A percentile compares a stretch with the other conserved stretches of the same genome.
Conservation (phyloP, 2,113 vertebrate genomes). For the Myiagra hebetior region DNA sequence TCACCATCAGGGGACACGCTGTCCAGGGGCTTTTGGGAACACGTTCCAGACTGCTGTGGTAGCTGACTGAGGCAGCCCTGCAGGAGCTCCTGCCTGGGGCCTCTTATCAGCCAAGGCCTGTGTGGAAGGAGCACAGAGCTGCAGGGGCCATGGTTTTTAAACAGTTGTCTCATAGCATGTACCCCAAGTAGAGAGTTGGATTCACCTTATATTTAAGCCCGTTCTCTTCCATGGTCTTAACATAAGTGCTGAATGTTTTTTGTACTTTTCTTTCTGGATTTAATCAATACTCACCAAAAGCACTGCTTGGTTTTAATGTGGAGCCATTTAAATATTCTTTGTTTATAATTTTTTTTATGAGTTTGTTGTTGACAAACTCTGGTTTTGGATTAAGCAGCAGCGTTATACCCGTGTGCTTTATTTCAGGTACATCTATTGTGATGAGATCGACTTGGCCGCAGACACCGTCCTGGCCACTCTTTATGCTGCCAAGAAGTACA, state of each 20-base stretch:
- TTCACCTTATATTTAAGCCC: background rate
- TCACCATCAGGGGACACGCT: background rate
- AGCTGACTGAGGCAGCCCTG: background rate
- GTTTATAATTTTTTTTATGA: background rate
- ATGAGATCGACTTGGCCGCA: constrained; percentile 94
- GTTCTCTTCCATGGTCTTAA: background rate
- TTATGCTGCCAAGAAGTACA: constrained; percentile 98
- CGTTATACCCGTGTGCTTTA: constrained; percentile 9
- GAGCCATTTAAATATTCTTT: background rate
- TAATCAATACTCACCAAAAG: background rate
- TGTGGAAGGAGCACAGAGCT: background rate
- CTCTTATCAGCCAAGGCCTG: background rate
- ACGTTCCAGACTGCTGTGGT: background rate
- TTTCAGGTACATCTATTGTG: constrained; percentile 95
- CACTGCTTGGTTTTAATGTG: background rate
- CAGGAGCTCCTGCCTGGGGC: background rate
- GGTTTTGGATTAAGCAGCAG: background rate
- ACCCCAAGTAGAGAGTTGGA: background rate
- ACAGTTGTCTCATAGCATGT: background rate
- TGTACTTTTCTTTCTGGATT: background rate
- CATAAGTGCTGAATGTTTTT: background rate
- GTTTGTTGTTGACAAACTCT: background rate
- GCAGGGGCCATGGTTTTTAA: background rate
- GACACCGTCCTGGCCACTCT: constrained; percentile 95
- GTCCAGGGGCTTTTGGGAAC: background rate